Conservation (phyloP, 1,140 invertebrate genomes). For the Coenobita brevimanus region DNA sequence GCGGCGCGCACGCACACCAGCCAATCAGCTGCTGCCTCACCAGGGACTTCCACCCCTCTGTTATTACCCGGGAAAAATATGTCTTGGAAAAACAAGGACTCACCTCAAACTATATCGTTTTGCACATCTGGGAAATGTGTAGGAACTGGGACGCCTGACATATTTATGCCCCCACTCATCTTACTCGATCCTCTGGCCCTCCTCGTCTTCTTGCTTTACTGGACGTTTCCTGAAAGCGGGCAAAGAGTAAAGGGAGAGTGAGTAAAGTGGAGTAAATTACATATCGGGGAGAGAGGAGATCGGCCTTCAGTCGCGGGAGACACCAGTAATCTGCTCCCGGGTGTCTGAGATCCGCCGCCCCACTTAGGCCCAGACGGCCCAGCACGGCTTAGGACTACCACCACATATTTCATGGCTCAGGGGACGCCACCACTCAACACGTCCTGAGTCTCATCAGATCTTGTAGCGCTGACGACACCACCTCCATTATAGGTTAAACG, state of each 20-base stretch:
- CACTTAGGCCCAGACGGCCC: too few relatives aligned
- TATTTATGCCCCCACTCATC: constrained; percentile 35
- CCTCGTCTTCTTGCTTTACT: not conserved
- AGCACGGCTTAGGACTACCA: too few relatives aligned
- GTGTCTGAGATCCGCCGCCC: too few relatives aligned
- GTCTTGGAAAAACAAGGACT: constrained; percentile 51
- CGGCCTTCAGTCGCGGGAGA: too few relatives aligned
- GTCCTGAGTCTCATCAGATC: too few relatives aligned
- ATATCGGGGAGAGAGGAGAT: too few relatives aligned
- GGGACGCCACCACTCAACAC: too few relatives aligned
- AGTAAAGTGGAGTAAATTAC: not conserved
- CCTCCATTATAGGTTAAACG: too few relatives aligned
- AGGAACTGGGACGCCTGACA: constrained; percentile 20
- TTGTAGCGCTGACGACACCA: too few relatives aligned
- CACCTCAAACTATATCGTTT: constrained; percentile 61
- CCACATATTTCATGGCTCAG: too few relatives aligned
- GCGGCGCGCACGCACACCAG: constrained; percentile 50
- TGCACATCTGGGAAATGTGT: constrained; percentile 61
- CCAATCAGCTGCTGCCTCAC: constrained; percentile 53
- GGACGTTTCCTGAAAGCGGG: not conserved
- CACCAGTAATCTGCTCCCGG: too few relatives aligned
- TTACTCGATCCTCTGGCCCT: not conserved
- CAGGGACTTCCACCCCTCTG: constrained; percentile 31
- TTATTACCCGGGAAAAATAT: constrained; percentile 55
- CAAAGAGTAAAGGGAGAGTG: not conserved